phyloP scores from a whole-genome alignment of 2,113 vertebrate genomes.

The Nettapus auritus region DNA sequence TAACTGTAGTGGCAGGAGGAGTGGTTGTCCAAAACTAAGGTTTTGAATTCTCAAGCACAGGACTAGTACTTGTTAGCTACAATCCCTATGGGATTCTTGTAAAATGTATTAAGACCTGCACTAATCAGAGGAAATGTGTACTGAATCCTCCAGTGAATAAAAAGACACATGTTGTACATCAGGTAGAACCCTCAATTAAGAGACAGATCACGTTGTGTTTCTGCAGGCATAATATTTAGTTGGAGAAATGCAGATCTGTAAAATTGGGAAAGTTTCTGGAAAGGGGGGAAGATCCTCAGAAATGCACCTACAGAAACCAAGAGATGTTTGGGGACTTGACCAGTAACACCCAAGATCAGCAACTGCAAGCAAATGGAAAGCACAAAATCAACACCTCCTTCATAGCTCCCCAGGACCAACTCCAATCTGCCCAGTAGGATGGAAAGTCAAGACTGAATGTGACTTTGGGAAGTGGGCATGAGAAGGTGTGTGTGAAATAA shows the following conservation, averaged over 20 bases:
- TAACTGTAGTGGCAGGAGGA: rapidly evolving
- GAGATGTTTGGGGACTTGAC: neutral
- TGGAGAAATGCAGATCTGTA: neutral
- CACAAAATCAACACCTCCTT: neutral
- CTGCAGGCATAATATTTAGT: neutral
- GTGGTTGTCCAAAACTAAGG: neutral
- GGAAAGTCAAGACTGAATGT: neutral
- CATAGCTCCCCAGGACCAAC: neutral
- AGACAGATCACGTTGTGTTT: neutral
- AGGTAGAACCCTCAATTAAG: neutral
- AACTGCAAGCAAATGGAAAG: neutral
- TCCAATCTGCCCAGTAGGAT: neutral
- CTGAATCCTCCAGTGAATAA: neutral
- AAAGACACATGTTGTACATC: neutral
- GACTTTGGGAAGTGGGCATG: neutral
- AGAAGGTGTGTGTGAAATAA: neutral
- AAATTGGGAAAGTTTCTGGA: neutral
- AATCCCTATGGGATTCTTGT: neutral
- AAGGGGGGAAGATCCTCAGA: neutral
- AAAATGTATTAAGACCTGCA: neutral
- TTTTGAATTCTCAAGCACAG: neutral
- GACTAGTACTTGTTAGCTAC: neutral
- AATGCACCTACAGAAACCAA: neutral
- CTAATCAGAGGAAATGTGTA: neutral
- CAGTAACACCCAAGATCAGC: neutral